A percentile compares a stretch with the other conserved stretches of the same genome.
These are phyloP conservation scores for Leptopilina syphax DNA, from an alignment of 2,888 invertebrate genomes.

Conservation along the genomic window DNA sequence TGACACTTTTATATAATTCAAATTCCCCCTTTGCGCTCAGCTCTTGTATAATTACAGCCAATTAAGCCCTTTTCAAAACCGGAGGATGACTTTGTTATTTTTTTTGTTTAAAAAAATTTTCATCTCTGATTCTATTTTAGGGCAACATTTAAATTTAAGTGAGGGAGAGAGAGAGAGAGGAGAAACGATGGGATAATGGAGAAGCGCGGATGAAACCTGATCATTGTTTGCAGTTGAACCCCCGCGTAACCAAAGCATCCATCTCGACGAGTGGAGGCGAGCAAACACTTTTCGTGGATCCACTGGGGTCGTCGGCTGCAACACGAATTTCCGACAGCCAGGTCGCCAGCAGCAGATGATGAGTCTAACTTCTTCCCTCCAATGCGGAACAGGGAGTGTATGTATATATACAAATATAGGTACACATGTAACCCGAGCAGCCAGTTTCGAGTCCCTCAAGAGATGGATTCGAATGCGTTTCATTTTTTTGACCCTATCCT, in stretches of 20 bases:
- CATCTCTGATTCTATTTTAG: background rate
- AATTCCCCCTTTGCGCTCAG: too few relatives aligned
- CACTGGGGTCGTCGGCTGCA: conserved; percentile 49
- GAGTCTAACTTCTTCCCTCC: conserved; percentile 42
- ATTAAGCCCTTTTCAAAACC: background rate
- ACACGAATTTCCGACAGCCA: conserved; percentile 50
- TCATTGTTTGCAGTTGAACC: conserved; percentile 73
- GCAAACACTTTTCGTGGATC: conserved; percentile 65
- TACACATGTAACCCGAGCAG: conserved; percentile 50
- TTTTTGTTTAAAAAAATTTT: background rate
- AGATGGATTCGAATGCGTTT: conserved; percentile 29
- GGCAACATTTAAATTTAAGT: conserved; percentile 18
- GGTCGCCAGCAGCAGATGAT: conserved; percentile 54
- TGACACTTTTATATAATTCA: too few relatives aligned
- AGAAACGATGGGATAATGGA: conserved; percentile 25
- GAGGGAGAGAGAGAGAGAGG: background rate
- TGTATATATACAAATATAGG: conserved; percentile 33
- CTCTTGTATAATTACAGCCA: background rate
- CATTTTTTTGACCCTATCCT: conserved; percentile 15
- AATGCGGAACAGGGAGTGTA: conserved; percentile 34
- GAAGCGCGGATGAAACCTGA: conserved; percentile 70
- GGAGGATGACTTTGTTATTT: background rate
- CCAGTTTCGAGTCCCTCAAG: conserved; percentile 15
- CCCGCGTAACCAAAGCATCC: conserved; percentile 73
- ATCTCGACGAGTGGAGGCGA: conserved; percentile 57